A percentile compares a stretch with the other conserved stretches of the same genome.
phyloP scores from a whole-genome alignment of 2,888 invertebrate species.

The Pelosia muscerda region DNA sequence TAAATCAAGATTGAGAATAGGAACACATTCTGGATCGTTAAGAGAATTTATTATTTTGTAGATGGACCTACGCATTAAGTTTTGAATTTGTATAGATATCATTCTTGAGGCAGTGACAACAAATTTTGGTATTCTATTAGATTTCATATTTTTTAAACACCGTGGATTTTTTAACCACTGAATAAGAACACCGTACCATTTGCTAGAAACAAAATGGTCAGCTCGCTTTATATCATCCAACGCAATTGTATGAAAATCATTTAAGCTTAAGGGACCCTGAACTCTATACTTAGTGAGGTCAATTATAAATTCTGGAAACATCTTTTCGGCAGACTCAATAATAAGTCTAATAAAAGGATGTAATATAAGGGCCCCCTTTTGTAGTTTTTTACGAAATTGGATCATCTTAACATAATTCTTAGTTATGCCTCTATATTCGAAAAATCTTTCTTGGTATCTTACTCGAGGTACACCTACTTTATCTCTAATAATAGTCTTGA shows the following conservation, averaged over 20 bases:
- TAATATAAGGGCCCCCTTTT: conserved; percentile 86
- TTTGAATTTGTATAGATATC: conserved; percentile 88
- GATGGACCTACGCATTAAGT: conserved; percentile 89
- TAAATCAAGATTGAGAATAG: conserved; percentile 88
- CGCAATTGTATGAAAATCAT: conserved; percentile 67
- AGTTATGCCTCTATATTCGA: conserved; percentile 89
- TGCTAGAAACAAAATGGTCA: conserved; percentile 78
- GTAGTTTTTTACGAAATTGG: conserved; percentile 84
- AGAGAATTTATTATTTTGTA: conserved; percentile 87
- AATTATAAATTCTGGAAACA: conserved; percentile 86
- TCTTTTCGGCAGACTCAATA: conserved; percentile 81
- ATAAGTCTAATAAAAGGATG: conserved; percentile 89
- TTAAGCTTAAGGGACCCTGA: conserved; percentile 73
- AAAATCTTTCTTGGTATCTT: conserved; percentile 81
- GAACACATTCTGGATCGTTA: conserved; percentile 83
- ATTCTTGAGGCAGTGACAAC: conserved; percentile 79
- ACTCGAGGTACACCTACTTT: conserved; percentile 84
- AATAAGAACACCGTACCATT: conserved; percentile 78
- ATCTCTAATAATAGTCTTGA: conserved; percentile 88
- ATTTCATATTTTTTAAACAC: conserved; percentile 75
- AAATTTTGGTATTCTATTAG: conserved; percentile 72
- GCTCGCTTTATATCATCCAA: conserved; percentile 76
- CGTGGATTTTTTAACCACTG: conserved; percentile 83
- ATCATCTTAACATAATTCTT: conserved; percentile 87
- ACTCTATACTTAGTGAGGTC: conserved; percentile 81